A percentile compares a stretch with the other conserved stretches of the same genome.
Evolutionary conservation across 2,113 vertebrate genomes (phyloP).

Genomic region (Microtus oregoni): DNA sequence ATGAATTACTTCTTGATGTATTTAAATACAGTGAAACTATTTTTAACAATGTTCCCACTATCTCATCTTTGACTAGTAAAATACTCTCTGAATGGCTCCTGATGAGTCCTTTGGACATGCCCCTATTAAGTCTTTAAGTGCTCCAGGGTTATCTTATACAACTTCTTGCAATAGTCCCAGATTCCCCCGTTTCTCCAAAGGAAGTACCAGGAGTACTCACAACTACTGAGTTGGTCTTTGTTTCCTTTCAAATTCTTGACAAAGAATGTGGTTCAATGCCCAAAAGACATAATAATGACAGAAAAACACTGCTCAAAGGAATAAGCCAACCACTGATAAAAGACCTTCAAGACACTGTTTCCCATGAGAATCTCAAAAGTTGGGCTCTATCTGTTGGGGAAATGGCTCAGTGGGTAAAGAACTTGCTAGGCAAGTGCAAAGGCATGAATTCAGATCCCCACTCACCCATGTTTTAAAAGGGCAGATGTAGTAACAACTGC

Average conservation of each 20-base stretch:
- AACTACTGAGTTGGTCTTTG: background rate
- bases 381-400: background rate
- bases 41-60: background rate
- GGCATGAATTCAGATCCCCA: too few relatives aligned
- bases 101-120: background rate
- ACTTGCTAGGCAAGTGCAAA: background rate
- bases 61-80: background rate
- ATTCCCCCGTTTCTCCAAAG: background rate
- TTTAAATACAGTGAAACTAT: background rate
- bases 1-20: constrained; percentile 9
- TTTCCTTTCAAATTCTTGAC: constrained; percentile 21
- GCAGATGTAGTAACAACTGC: background rate
- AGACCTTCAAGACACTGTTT: background rate
- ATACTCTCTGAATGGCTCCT: background rate
- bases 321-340: background rate
- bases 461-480: background rate
- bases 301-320: background rate
- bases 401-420: background rate
- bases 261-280: background rate
- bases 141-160: background rate
- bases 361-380: background rate
- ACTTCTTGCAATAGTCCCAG: background rate
- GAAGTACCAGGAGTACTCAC: background rate
- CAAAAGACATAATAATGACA: background rate
- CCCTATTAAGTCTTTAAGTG: background rate